A percentile compares a stretch with the other conserved stretches of the same genome.
Conservation (phyloP, 2,113 vertebrate species). For the Corvus moneduloides region DNA sequence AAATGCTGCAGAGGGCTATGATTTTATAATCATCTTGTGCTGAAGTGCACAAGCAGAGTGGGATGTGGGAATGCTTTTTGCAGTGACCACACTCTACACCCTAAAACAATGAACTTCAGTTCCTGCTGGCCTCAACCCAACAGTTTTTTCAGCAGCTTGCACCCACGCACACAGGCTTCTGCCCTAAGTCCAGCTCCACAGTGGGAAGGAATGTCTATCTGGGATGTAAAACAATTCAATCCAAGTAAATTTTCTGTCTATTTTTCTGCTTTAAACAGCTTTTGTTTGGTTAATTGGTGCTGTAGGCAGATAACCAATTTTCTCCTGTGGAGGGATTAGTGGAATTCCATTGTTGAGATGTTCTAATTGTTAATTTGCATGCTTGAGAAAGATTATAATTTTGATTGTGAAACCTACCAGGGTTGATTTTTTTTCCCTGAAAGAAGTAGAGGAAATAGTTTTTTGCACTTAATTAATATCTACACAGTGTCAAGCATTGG, state of each 20-base stretch:
- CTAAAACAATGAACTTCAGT: neutral
- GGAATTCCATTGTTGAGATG: neutral
- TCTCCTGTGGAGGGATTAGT: conserved; percentile 11
- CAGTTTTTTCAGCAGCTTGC: neutral
- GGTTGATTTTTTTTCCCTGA: neutral
- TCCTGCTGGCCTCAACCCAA: neutral
- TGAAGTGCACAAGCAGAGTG: neutral
- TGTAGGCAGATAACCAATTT: conserved; percentile 11
- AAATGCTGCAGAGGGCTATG: neutral
- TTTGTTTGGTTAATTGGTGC: conserved; percentile 22
- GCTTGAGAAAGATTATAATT: conserved; percentile 17
- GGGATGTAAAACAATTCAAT: neutral
- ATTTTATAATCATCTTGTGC: neutral
- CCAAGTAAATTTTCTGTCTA: neutral
- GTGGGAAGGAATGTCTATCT: neutral
- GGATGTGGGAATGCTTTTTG: neutral
- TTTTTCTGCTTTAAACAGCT: conserved; percentile 19
- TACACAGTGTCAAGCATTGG: neutral
- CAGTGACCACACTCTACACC: neutral
- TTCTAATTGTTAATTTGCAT: conserved; percentile 42
- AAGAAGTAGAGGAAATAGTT: neutral
- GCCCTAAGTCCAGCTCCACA: neutral
- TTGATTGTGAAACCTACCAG: conserved; percentile 31
- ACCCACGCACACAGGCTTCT: neutral
- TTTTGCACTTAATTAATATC: neutral